Evolutionary conservation across 2,113 vertebrate species (phyloP), one percentile per base, ranked within the genome.

Genomic region (Syngnathoides biaculeatus): DNA sequence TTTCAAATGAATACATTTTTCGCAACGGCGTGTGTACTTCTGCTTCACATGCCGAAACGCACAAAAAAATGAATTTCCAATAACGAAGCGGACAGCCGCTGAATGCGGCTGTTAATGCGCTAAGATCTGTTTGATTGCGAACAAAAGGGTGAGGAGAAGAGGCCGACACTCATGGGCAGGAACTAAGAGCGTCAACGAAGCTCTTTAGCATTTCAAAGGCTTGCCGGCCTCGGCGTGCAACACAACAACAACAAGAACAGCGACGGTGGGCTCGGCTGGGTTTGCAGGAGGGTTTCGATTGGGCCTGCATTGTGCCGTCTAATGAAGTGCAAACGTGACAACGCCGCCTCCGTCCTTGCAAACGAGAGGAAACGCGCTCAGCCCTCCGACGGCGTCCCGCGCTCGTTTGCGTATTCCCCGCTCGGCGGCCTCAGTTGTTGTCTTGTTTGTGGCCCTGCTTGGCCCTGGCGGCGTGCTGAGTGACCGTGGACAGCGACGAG

Each of bases 401-500:
- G 5, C 38, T 45, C 58, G 13, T 62, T 20, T 45, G 1, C 35
- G 38, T 52, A 15, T 47, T 40, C 38, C 38, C 38, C 7, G 4
- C 56, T 39, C 15, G 17, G 58, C 30, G 11, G 35, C 61, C 38
- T 92, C 77, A 89, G 78, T 77, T 92, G 67, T 78, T 89, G 26
- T 91, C 87, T 0, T 73, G 77, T 67, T 88, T 89, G 81, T 81
- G 85, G 71, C 75, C 67, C 53, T 90, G 90, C 56, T 92, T 92
- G 69, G 85, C 78, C 76, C 91, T 91, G 77, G 83, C 84, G 40
- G 86, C 86, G 4, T 85, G 89, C 72, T 87, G 89, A 0, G 86
- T 90, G 66, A 58, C 76, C 0, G 86, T 89, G 42, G 93, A 92
- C 65, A 94, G 86, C 0, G 93, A 93, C 6, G 93, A 94, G 4